A percentile compares a stretch with the other conserved stretches of the same genome.
phyloP scores from a whole-genome alignment of 2,797 vertebrate species.

The Furcifer pardalis region DNA sequence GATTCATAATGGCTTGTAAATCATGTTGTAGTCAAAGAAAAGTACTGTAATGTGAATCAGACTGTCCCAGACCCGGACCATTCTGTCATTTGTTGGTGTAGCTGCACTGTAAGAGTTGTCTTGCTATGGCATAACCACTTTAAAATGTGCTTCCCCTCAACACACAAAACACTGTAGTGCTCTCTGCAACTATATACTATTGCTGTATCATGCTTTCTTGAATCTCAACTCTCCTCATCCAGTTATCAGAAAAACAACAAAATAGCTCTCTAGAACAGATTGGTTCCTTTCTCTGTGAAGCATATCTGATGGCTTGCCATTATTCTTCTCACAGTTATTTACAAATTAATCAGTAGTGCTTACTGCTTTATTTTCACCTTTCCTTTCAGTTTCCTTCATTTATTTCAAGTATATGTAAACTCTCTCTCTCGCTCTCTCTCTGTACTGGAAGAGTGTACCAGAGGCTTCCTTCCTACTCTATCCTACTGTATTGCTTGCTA shows the following conservation, averaged over 20 bases:
- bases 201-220: not conserved
- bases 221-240: not conserved
- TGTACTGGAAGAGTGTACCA: not conserved
- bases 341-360: no score
- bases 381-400: conserved; percentile 1
- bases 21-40: no score
- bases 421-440: no score
- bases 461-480: not conserved
- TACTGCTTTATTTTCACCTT: not conserved
- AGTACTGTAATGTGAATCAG: no score
- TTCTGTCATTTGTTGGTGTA: no score
- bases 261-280: not conserved
- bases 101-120: no score
- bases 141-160: not conserved
- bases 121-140: not conserved
- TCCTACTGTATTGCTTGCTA: not conserved
- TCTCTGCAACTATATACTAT: not conserved
- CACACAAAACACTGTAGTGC: not conserved
- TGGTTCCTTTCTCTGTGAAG: not conserved
- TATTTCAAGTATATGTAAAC: not conserved
- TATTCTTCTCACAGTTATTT: no score
- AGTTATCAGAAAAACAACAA: not conserved
- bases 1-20: no score
- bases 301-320: not conserved
- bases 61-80: no score